Evolutionary conservation across 2,888 invertebrate genomes (phyloP), one percentile per base, ranked within the genome.

Genomic region (Lottia scabra): DNA sequence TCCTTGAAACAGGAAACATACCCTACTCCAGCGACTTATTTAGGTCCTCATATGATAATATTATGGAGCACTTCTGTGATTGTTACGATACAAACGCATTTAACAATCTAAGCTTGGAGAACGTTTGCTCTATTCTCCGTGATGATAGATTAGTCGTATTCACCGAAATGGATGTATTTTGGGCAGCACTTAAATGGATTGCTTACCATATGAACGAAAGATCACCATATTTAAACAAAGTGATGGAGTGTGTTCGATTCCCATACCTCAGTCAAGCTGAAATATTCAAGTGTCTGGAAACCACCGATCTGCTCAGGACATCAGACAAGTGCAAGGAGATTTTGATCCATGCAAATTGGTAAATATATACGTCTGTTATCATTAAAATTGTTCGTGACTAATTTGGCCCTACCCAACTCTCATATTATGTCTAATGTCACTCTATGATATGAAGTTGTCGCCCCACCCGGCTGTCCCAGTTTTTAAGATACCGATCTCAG

Each of bases 141-240:
- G 73, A 75, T 45, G 82, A 83, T 63, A 71, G 81, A 23, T 65
- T 85, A 23, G 68, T 72, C 10, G 75, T 84, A 0, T 45, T 70
- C n/a, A 74, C 82, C 8, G 87, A 87, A 72, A 73, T 78, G 63
- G 83, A 85, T 19, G 81, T 85, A 23, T 84, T 84, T 66, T 75
- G 76, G 69, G 81, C 81, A 1, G 84, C 76, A 0, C 43, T 84
- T 8, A 74, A 75, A 16, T 87, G 85, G 85, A 77, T 87, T 19
- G 78, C 78, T 3, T 74, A 78, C 26, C 74, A 83, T 62, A 43
- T 79, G 8, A 75, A 71, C 0, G 73, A 78, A 2, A 72, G 86
- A 27, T 65, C 76, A 0, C 75, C 76, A 27, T 68, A 80, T 64
- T 64, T 81, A n/a, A 44, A 74, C 16, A 48, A 68, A 13, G 71